phyloP scores from a whole-genome alignment of 2,888 invertebrate species.

The Temnothorax unifasciatus region DNA sequence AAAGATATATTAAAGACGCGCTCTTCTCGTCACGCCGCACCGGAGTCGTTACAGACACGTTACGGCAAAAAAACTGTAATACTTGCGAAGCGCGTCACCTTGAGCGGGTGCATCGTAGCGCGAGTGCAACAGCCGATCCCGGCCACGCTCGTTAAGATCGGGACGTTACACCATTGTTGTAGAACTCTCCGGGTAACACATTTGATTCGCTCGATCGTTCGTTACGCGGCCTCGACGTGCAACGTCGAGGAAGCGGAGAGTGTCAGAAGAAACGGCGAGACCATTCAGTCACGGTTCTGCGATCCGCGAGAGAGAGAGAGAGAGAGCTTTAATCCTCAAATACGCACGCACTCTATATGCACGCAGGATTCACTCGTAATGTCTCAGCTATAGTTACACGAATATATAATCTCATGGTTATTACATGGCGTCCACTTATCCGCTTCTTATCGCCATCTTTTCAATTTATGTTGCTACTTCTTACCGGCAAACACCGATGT shows the following conservation, averaged over 20 bases:
- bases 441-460: neutral
- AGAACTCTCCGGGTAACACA: conserved; percentile 52
- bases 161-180: conserved; percentile 55
- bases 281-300: conserved; percentile 58
- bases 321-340: conserved; percentile 41
- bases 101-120: conserved; percentile 43
- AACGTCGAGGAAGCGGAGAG: conserved; percentile 31
- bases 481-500: neutral
- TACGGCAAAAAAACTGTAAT: conserved; percentile 53
- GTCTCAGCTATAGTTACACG: neutral
- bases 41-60: conserved; percentile 24
- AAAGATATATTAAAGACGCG: conserved; percentile 31
- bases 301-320: conserved; percentile 24
- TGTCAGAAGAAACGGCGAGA: conserved; percentile 57
- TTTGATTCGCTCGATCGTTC: conserved; percentile 62
- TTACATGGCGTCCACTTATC: conserved; percentile 18
- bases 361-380: neutral
- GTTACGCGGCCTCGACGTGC: conserved; percentile 33
- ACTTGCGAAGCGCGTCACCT: conserved; percentile 49
- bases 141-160: conserved; percentile 57
- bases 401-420: conserved; percentile 22
- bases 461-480: conserved; percentile 1
- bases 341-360: conserved; percentile 18
- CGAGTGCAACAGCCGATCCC: conserved; percentile 58
- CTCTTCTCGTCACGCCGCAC: neutral